Base-by-base conservation (phyloP, 2,888 invertebrate species). In the Auanema freiburgensis region DNA sequence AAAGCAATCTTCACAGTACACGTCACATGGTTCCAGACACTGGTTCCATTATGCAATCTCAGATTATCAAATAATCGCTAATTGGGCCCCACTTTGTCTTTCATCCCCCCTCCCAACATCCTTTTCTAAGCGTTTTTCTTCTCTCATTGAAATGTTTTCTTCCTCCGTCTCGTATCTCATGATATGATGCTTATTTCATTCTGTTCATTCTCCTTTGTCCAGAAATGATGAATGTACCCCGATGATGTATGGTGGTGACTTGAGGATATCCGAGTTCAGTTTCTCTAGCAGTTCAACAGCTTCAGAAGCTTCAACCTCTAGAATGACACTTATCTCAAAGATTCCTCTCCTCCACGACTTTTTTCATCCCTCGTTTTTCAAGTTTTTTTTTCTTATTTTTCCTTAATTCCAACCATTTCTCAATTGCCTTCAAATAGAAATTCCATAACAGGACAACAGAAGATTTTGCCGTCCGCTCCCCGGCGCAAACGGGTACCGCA, bases 401-500 rank as follows among this genome's bases (percentile, higher is more conserved):
- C 50, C 16, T 21, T 25, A 44, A 40, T 50, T 49, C 33, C 33
- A n/a, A 42, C 43, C 41, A 41, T 42, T 23, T 57, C 25, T 42
- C 23, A 42, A 53, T 10, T 44, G 52, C 51, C 40, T 53, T 43
- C 49, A 51, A 42, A 42, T n/a, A 33, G 33, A 33, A 33, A 33
- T 33, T 33, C 33, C 53, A 25, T 53, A 18, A 53, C 33, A 42
- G 12, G 16, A 21, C 25, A 33, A 46, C 41, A 16, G 60, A 46
- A 54, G 51, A 60, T 55, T 55, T 46, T 21, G 46, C 55, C 60
- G 60, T 42, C 51, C 60, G 21, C 55, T 60, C 60, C 60, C 60
- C 60, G 60, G 60, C 60, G 60, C 49, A 60, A 60, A 60, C 60
- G 60, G 60, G 60, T 60, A 60, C 53, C 60, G 60, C 60, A 60